A percentile compares a stretch with the other conserved stretches of the same genome.
These are phyloP conservation scores for Drosophila trichaetosa DNA, from an alignment of 2,888 invertebrate genomes.

Conservation along the genomic window DNA sequence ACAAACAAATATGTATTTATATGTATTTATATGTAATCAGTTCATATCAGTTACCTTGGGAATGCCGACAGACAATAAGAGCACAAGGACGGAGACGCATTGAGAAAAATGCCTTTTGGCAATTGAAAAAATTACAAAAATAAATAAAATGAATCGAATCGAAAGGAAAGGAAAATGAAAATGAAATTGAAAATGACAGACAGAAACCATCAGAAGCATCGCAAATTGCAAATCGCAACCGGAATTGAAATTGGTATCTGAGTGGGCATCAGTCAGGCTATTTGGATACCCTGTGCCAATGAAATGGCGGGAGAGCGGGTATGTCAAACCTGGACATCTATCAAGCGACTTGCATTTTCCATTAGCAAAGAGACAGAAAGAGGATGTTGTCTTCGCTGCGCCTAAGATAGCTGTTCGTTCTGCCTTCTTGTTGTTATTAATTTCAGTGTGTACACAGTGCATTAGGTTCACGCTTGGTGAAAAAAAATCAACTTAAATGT, in stretches of 20 bases:
- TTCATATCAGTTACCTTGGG: conserved; percentile 23
- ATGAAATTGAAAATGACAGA: conserved; percentile 1
- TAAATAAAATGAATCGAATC: neutral
- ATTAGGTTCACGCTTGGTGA: neutral
- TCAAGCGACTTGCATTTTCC: neutral
- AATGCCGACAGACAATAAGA: conserved; percentile 14
- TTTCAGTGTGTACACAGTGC: conserved; percentile 11
- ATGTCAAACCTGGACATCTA: neutral
- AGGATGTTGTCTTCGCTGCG: neutral
- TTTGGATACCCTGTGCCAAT: neutral
- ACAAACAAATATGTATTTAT: neutral
- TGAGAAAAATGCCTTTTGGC: conserved; percentile 22
- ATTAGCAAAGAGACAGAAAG: neutral
- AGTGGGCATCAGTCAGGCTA: conserved; percentile 9
- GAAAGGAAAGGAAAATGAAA: neutral
- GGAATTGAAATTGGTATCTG: conserved; percentile 13
- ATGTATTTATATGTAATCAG: conserved; percentile 3
- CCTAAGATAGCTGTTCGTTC: neutral
- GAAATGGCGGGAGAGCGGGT: neutral
- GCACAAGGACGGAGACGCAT: conserved; percentile 8
- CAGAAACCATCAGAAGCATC: conserved; percentile 20
- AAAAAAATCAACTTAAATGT: neutral
- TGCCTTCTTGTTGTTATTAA: conserved; percentile 23
- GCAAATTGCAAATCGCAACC: conserved; percentile 30
- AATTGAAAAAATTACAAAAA: conserved; percentile 21